A percentile compares a stretch with the other conserved stretches of the same genome.
These are phyloP conservation scores for Sitta europaea DNA, from an alignment of 2,113 vertebrate genomes.

Conservation along the genomic window DNA sequence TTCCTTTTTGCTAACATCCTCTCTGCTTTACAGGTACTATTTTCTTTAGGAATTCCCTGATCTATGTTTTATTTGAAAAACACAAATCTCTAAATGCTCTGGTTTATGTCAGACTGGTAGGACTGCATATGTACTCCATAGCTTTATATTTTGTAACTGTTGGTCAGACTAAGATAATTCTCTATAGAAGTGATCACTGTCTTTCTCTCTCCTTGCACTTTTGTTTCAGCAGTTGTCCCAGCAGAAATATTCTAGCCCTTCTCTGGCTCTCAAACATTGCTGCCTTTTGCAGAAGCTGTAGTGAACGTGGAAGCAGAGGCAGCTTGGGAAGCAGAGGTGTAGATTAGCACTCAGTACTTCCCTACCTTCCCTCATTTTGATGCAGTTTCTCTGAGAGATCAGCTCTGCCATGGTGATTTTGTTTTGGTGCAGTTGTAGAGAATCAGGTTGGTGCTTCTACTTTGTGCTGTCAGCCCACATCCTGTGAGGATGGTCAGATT, in stretches of 20 bases:
- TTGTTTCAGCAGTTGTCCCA: not conserved
- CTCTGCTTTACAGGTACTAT: not conserved
- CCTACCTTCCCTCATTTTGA: not conserved
- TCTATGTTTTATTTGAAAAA: not conserved
- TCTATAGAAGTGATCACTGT: not conserved
- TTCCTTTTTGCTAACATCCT: not conserved
- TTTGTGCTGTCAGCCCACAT: not conserved
- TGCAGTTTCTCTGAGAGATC: not conserved
- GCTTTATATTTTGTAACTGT: not conserved
- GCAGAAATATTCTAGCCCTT: not conserved
- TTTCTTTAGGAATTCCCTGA: not conserved
- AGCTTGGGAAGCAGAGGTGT: not conserved
- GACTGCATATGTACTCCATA: not conserved
- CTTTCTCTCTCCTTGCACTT: not conserved
- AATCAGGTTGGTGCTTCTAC: not conserved
- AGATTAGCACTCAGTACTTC: not conserved
- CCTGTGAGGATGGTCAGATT: not conserved
- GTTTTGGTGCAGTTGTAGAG: not conserved
- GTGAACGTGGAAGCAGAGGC: not conserved
- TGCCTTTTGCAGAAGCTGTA: not conserved
- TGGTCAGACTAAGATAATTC: not conserved
- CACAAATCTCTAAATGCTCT: not conserved
- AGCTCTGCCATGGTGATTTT: not conserved
- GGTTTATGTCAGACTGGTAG: not conserved
- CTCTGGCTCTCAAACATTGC: not conserved